These are phyloP conservation scores for Lampropteryx suffumata DNA, from an alignment of 2,888 invertebrate species.

Conservation along the genomic window DNA sequence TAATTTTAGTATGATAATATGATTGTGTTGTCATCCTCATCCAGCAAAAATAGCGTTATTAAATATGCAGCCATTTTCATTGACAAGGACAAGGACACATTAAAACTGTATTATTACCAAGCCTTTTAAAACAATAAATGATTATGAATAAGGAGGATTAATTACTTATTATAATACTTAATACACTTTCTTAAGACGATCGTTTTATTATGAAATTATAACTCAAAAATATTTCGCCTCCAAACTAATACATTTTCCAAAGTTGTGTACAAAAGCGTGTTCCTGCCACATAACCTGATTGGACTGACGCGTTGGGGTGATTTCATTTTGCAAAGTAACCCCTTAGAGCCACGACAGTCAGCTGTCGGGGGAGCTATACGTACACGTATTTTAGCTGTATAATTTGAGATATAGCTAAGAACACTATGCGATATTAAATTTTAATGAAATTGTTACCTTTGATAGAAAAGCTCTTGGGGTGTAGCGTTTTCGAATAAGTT, in stretches of 20 bases:
- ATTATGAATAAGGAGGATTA: no score
- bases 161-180: no score
- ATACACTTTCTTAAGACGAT: no score
- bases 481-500: constrained; percentile 6
- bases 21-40: no score
- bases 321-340: constrained; percentile 69
- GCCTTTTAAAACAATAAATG: no score
- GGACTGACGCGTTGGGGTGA: constrained; percentile 43
- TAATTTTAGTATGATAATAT: no score
- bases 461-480: constrained; percentile 22
- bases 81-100: no score
- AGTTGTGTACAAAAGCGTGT: constrained; percentile 19
- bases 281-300: constrained; percentile 28
- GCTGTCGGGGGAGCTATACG: constrained; percentile 40
- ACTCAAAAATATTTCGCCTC: no score
- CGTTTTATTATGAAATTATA: no score
- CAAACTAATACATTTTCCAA: constrained; percentile 10
- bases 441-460: constrained; percentile 31
- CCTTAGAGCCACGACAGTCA: constrained; percentile 35
- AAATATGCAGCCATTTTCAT: no score
- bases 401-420: constrained; percentile 34
- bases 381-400: constrained; percentile 20
- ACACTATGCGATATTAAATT: constrained; percentile 48
- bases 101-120: no score
- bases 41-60: no score